Base-by-base conservation (phyloP, 2,888 invertebrate genomes). In the Baronia brevicornis region DNA sequence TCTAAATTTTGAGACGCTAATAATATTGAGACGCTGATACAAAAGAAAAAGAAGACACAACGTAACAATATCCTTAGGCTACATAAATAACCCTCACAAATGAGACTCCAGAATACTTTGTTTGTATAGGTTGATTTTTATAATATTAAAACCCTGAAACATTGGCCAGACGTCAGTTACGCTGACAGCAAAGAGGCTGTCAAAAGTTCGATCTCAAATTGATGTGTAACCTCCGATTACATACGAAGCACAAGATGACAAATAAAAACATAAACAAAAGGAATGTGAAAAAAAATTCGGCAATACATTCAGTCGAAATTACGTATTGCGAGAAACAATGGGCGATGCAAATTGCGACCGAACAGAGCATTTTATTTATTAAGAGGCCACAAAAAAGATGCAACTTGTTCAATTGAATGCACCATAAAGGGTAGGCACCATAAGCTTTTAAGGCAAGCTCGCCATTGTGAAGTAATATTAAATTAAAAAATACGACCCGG, bases 291-390 rank as follows among this genome's bases (percentile, higher is more conserved):
- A 43, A 44, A 56, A 54, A 62, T 58, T 57, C 54, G 54, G 62
- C 60, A 60, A 57, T 57, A 58, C 59, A 60, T 60, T 58, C 61
- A 49, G 55, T 50, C 57, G 61, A 66, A 77, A 73, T 75, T 72
- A 67, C 67, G 66, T 54, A 67, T 67, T 47, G 54, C 52, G 37
- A 46, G 58, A 66, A 78, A 80, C 80, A 80, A 82, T 80, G 78
- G 77, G 10, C 54, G 56, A 78, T 73, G 80, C 75, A 78, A 78
- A 78, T 79, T 70, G 63, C 56, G 60, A 51, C 55, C 49, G 59
- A 56, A 48, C 55, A 48, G 54, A 46, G 59, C 41, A 52, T 58
- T 67, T 71, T 67, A 65, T 73, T 68, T 67, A 71, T 70, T 56
- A 54, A 51, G 47, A 54, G 54, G 49, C 51, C 51, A 50, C 60